Evolutionary conservation across 1,140 invertebrate genomes (phyloP).

Genomic region (Lordiphosa mommai): DNA sequence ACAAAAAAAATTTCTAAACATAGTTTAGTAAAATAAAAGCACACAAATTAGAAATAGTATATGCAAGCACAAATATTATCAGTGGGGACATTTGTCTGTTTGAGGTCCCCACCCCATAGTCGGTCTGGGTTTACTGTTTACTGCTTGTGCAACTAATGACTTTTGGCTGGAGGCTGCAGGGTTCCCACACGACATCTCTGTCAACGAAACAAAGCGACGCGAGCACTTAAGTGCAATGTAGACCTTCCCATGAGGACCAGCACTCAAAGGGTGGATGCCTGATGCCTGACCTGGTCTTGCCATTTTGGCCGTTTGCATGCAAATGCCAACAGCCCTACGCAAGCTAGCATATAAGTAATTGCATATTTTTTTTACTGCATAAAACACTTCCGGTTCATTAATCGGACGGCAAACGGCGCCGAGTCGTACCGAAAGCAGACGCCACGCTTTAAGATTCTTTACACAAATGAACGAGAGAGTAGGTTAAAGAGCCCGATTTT

Average conservation of each 20-base stretch:
- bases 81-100: not conserved
- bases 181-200: slow-evolving; percentile 20
- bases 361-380: slow-evolving; percentile 46
- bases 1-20: too few relatives aligned
- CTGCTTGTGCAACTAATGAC: slow-evolving; percentile 65
- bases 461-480: too few relatives aligned
- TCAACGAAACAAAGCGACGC: slow-evolving; percentile 57
- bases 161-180: slow-evolving; percentile 58
- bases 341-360: slow-evolving; percentile 45
- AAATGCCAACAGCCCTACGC: slow-evolving; percentile 42
- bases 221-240: slow-evolving; percentile 63
- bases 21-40: too few relatives aligned
- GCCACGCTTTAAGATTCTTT: too few relatives aligned
- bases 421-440: not conserved
- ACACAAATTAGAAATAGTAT: too few relatives aligned
- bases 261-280: not conserved
- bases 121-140: slow-evolving; percentile 41
- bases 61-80: too few relatives aligned
- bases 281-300: slow-evolving; percentile 34
- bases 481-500: too few relatives aligned
- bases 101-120: not conserved
- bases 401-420: slow-evolving; percentile 30
- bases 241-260: slow-evolving; percentile 21
- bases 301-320: slow-evolving; percentile 40
- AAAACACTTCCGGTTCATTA: slow-evolving; percentile 71